Evolutionary conservation across 2,797 vertebrate species (phyloP), one percentile per base, ranked within the genome.

Genomic region (Danio tinwini): DNA sequence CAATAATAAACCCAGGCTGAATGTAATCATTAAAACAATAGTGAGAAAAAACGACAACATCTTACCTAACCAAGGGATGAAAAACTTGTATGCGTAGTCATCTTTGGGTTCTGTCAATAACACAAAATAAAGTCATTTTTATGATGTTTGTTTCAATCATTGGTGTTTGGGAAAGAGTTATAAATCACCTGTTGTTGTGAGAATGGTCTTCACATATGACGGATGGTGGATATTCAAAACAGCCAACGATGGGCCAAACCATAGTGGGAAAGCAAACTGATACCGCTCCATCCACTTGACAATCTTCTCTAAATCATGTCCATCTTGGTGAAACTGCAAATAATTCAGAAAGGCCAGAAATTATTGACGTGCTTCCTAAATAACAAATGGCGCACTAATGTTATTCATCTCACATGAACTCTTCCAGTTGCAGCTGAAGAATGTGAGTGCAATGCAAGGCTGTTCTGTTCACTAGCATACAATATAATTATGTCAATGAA

Each of bases 181-280:
- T 13, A 19, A 70, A 42, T 37, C 7, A 37, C 96, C 96, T 67
- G 93, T 86, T 88, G 92, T 89, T 45, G 85, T 81, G 77, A 96
- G 83, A 45, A 98, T 4, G 3, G 79, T 90, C 91, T 96, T 97
- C 19, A 88, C 94, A 79, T 97, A 98, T 72, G 96, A 95, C 11
- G 96, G 95, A 77, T 98, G 96, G 82, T 95, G 93, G 85, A 97
- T 82, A 14, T 74, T 29, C 12, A 98, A 69, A 74, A 85, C 2
- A 63, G 89, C 85, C 7, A 91, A 1, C 64, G 92, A 87, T 0
- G 95, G 93, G 5, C 95, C 96, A 82, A 96, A 62, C 95, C 94
- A 96, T 2, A 93, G 0, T 6, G 93, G 92, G 55, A 93, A 95
- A 14, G 93, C 95, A 65, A 91, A 91, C 0, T 94, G 95, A 58